Base-by-base conservation (phyloP, 2,797 vertebrate species). In the Enteromius treurensis region DNA sequence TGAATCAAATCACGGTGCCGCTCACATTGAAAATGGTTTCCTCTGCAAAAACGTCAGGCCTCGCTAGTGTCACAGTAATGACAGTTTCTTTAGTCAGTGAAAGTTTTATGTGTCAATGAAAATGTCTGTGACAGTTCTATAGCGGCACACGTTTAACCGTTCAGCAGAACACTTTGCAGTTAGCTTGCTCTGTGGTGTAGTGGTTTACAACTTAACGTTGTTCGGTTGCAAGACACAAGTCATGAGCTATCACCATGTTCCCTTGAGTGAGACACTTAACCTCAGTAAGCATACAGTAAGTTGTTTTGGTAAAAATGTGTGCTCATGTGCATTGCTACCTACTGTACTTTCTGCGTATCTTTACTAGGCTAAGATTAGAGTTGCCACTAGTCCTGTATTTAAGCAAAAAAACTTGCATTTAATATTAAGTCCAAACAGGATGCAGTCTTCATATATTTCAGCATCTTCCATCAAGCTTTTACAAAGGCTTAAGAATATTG, bases 11-110 rank as follows among this genome's bases (percentile, higher is more conserved):
- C 91, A 91, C 91, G 89, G 86, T 87, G 90, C 90, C 89, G 90
- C 91, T 94, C 90, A 90, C 89, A 92, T 93, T 93, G 87, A 91
- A 88, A 88, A 91, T 90, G 91, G 91, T 93, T 93, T 90, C 90
- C 88, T 85, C 69, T 90, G 88, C 32, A 69, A 87, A 89, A 71
- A 37, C 76, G n/a, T 65, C 89, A 88, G 91, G 90, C 89, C 82
- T 86, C 92, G 91, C 89, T 90, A 91, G 88, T 89, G 90, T 94
- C 92, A 90, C 87, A 88, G 87, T 87, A 90, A 90, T 92, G 92
- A 93, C 91, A 93, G 91, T 91, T 93, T 91, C 89, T 88, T 89
- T 86, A 91, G 91, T 90, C 90, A 88, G 83, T 88, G 88, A 82
- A 85, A 89, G 90, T 90, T 93, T 68, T 89, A 75, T 86, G 86